Conservation (phyloP, 2,113 vertebrate genomes). For the Pandion haliaetus region DNA sequence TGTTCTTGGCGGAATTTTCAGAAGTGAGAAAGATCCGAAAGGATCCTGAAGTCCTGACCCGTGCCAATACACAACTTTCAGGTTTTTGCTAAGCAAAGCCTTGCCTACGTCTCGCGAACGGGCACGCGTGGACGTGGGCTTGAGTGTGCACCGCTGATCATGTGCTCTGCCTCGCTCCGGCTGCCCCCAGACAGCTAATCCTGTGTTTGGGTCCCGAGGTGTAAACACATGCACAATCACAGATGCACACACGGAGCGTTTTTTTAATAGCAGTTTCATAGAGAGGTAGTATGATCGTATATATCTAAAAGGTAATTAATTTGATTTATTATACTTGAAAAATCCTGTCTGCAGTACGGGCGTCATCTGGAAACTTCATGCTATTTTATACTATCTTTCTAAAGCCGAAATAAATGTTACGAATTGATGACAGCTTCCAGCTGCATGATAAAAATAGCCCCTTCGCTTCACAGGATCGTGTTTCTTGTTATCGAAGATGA, state of each 20-base stretch:
- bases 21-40: background rate
- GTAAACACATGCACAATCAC: conserved; percentile 12
- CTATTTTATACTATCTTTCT: conserved; percentile 65
- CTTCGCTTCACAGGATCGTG: conserved; percentile 60
- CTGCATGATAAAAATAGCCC: conserved; percentile 74
- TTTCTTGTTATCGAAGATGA: conserved; percentile 68
- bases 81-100: background rate
- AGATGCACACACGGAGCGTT: background rate
- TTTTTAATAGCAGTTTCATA: conserved; percentile 9
- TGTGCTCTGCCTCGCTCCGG: background rate
- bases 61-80: background rate
- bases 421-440: conserved; percentile 72
- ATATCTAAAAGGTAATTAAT: conserved; percentile 60
- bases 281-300: conserved; percentile 2
- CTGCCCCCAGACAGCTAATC: background rate
- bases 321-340: conserved; percentile 64
- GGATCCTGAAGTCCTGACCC: background rate
- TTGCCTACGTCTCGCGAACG: background rate
- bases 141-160: background rate
- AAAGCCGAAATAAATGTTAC: conserved; percentile 70
- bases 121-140: background rate
- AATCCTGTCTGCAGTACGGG: conserved; percentile 53
- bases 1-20: background rate
- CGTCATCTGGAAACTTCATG: conserved; percentile 70
- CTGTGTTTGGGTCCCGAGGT: background rate